Conservation (phyloP, 1,140 invertebrate genomes). For the Spodoptera litura region DNA sequence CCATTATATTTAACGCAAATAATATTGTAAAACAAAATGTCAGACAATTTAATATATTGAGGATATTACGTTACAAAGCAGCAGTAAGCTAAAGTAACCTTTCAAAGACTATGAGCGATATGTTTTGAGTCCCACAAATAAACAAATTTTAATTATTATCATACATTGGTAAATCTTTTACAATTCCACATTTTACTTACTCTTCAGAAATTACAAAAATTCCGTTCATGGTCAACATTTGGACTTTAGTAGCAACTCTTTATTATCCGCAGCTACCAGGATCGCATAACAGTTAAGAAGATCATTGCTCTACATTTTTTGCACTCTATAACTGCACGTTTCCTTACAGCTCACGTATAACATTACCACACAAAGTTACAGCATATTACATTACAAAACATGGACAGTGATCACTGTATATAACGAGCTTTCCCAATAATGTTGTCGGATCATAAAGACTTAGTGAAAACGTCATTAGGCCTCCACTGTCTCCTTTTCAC, state of each 20-base stretch:
- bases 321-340: not conserved
- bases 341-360: slow-evolving; percentile 6
- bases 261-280: not conserved
- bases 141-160: no score
- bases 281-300: slow-evolving; percentile 3
- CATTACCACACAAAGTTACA: slow-evolving; percentile 34
- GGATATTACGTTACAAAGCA: not conserved
- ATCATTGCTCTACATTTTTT: not conserved
- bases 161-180: no score
- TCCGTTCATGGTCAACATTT: no score
- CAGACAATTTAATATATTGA: slow-evolving; percentile 15
- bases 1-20: not conserved
- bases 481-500: slow-evolving; percentile 20
- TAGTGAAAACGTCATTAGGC: slow-evolving; percentile 38
- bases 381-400: slow-evolving; percentile 39
- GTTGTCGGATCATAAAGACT: slow-evolving; percentile 22
- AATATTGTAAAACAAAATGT: slow-evolving; percentile 20
- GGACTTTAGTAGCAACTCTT: no score
- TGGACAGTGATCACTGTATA: slow-evolving; percentile 35
- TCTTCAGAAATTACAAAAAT: no score
- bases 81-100: no score
- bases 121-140: no score
- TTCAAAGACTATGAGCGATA: no score
- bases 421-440: slow-evolving; percentile 38
- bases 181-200: no score